Evolutionary conservation across 2,888 invertebrate genomes (phyloP), one percentile per base, ranked within the genome.

Genomic region (Cephus nigrinus): DNA sequence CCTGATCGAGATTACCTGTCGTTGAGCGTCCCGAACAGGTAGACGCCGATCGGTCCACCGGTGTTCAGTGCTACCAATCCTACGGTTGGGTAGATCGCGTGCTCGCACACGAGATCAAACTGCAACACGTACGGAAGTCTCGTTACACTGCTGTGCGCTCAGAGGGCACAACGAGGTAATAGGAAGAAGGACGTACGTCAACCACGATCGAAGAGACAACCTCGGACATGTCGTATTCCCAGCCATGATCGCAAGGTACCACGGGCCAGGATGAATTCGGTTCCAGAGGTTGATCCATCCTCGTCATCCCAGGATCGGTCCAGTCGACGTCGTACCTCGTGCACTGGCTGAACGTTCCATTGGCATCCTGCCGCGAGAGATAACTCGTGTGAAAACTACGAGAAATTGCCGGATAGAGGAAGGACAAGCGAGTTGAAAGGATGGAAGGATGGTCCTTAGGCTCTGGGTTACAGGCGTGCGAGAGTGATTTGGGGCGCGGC

Each of bases 21-120:
- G 86, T 97, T 98, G 2, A 98, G 92, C 80, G 95, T 92, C 1
- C 98, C 98, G 91, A 98, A 98, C 12, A 96, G 92, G 89, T 97
- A 97, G 11, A 98, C 98, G 35, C 98, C 98, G 79, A 98, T 94
- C 0, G 98, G 97, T 15, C 97, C 97, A 74, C 98, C 98, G 68
- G 96, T 93, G 89, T 98, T 98, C 77, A 98, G 93, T 4, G 97
- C 96, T 1, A 96, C 96, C 84, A 98, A 92, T 11, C 97, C 97
- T 77, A 98, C 93, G 0, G 97, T 97, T 4, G 98, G 97, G 92
- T 97, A 97, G 84, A 97, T 96, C 82, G 96, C 95, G 84, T 94
- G 94, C 78, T 96, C 96, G 90, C 98, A 98, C 73, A 98, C 98
- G 87, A 98, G 93, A 92, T 97, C 94, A 92, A 97, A 98, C 98